Percentiles rank a stretch among this genome's conserved stretches.
phyloP scores from a whole-genome alignment of 2,113 vertebrate species.

The Hippocampus comes region DNA sequence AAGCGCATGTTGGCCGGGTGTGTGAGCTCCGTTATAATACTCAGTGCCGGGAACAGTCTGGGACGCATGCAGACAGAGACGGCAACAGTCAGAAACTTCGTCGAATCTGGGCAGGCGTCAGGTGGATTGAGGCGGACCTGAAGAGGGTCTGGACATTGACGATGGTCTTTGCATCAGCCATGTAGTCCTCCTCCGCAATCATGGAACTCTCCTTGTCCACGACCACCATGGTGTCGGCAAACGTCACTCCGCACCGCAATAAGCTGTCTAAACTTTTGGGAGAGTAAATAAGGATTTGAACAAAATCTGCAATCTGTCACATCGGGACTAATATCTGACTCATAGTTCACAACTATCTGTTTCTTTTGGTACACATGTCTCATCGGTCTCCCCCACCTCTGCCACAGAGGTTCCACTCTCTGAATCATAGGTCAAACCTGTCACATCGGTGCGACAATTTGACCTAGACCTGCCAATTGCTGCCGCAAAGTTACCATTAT shows the following conservation, averaged over 20 bases:
- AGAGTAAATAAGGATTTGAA: neutral
- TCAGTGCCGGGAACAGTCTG: slow-evolving; percentile 80
- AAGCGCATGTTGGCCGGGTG: slow-evolving; percentile 84
- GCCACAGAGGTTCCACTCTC: no score
- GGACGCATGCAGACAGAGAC: neutral
- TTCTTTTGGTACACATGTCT: no score
- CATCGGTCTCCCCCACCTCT: no score
- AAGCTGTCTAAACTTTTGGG: slow-evolving; percentile 75
- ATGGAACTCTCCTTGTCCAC: slow-evolving; percentile 84
- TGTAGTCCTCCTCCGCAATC: slow-evolving; percentile 82
- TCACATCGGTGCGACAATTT: no score
- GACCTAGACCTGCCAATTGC: no score
- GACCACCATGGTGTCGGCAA: slow-evolving; percentile 81
- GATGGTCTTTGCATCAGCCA: slow-evolving; percentile 81
- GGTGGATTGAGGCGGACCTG: slow-evolving; percentile 57
- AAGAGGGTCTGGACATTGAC: slow-evolving; percentile 81
- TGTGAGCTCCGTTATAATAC: slow-evolving; percentile 82
- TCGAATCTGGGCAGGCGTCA: neutral
- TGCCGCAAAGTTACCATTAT: no score
- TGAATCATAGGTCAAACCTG: no score
- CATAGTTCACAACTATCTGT: neutral
- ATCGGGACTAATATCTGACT: neutral
- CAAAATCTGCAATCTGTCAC: neutral
- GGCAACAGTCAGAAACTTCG: neutral
- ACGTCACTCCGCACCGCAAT: slow-evolving; percentile 78